These are phyloP conservation scores for Anhinga rufa DNA, from an alignment of 2,113 vertebrate genomes.

Conservation along the genomic window DNA sequence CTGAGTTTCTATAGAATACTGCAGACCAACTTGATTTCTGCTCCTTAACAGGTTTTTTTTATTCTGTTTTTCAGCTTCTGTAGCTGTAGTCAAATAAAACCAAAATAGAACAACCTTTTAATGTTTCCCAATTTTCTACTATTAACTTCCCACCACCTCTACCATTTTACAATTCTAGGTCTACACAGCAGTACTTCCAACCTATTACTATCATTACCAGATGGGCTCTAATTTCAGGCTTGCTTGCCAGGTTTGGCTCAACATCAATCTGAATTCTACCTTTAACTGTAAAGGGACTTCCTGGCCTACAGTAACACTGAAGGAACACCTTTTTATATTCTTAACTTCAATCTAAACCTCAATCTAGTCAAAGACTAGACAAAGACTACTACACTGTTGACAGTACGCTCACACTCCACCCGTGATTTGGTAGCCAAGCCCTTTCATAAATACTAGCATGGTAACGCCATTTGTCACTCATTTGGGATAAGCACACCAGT, in stretches of 20 bases:
- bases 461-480: neutral
- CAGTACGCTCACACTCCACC: neutral
- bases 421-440: neutral
- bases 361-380: neutral
- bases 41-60: neutral
- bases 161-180: neutral
- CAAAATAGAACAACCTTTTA: neutral
- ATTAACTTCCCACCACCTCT: neutral
- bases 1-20: neutral
- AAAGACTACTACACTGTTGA: neutral
- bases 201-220: neutral
- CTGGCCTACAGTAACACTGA: neutral
- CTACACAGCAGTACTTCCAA: neutral
- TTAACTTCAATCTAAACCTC: neutral
- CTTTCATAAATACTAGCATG: neutral
- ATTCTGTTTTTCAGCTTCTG: neutral
- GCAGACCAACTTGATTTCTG: neutral
- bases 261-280: neutral
- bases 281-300: neutral
- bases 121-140: neutral
- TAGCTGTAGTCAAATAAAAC: neutral
- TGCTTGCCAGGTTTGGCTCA: conserved; percentile 12
- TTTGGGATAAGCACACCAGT: neutral
- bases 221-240: neutral
- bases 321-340: neutral